Evolutionary conservation across 2,888 invertebrate genomes (phyloP).

Genomic region (Melikaiella ostensackeni): DNA sequence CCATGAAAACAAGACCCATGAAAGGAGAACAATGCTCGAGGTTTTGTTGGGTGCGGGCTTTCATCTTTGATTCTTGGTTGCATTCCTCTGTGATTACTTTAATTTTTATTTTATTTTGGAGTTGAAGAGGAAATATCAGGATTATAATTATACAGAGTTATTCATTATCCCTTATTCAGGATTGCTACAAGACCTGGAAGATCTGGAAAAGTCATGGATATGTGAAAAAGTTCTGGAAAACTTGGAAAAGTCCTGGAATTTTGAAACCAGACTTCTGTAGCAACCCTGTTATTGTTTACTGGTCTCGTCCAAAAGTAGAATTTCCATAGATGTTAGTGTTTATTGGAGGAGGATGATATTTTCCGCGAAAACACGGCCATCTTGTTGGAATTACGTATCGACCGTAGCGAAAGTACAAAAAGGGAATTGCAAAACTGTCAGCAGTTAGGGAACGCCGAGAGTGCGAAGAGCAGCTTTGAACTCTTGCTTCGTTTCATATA

Average conservation of each 20-base stretch:
- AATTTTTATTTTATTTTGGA: background rate
- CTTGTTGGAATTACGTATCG: constrained; percentile 33
- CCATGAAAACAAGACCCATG: background rate
- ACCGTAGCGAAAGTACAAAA: constrained; percentile 38
- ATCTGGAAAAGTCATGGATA: too few species aligned
- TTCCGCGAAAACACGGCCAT: constrained; percentile 19
- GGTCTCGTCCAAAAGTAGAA: background rate
- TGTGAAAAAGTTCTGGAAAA: too few species aligned
- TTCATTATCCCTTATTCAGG: background rate
- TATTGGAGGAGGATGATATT: background rate
- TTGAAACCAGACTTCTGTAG: too few species aligned
- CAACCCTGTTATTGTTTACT: background rate
- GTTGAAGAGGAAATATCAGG: background rate
- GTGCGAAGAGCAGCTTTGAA: constrained; percentile 37
- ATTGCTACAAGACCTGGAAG: too few species aligned
- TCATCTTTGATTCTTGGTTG: background rate
- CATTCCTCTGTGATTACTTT: background rate
- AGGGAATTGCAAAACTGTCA: constrained; percentile 39
- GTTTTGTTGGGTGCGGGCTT: background rate
- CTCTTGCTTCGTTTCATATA: constrained; percentile 29
- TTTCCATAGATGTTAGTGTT: background rate
- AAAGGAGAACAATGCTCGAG: constrained; percentile 4
- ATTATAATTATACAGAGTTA: background rate
- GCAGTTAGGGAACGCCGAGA: constrained; percentile 23
- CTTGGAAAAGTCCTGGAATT: too few species aligned